Conservation (phyloP, 2,113 vertebrate species). For the Podiceps cristatus region DNA sequence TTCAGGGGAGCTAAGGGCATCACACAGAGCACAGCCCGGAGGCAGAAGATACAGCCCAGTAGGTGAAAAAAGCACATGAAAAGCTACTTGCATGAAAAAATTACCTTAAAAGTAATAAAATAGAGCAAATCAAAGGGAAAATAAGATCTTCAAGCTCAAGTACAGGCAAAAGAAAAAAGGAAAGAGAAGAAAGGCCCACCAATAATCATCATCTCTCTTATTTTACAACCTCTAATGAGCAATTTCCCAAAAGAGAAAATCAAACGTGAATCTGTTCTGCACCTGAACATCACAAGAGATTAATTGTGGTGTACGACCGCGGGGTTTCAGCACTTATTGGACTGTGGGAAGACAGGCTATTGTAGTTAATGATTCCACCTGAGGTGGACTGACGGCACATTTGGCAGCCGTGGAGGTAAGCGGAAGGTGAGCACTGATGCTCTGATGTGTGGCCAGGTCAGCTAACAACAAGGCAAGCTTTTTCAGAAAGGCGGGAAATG, state of each 20-base stretch:
- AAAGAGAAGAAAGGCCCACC: neutral
- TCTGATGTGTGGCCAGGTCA: neutral
- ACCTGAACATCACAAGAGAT: constrained; percentile 7
- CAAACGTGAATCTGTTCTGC: neutral
- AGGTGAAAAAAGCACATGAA: constrained; percentile 11
- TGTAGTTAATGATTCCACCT: constrained; percentile 41
- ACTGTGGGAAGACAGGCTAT: neutral
- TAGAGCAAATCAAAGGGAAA: constrained; percentile 23
- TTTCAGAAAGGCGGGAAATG: neutral
- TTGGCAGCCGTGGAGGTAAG: neutral
- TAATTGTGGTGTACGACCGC: neutral
- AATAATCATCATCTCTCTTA: neutral
- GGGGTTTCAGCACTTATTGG: constrained; percentile 14
- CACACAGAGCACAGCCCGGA: neutral
- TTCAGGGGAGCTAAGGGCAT: neutral
- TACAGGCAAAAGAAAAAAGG: neutral
- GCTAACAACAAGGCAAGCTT: neutral
- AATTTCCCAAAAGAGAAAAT: constrained; percentile 8
- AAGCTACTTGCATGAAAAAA: neutral
- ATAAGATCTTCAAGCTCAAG: neutral
- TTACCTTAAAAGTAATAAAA: neutral
- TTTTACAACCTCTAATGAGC: constrained; percentile 23
- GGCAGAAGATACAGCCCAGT: neutral
- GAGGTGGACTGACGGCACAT: neutral
- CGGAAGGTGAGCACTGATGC: neutral